Evolutionary conservation across 2,888 invertebrate genomes (phyloP), one percentile per base, ranked within the genome.

Genomic region (Ephialtes manifestator): DNA sequence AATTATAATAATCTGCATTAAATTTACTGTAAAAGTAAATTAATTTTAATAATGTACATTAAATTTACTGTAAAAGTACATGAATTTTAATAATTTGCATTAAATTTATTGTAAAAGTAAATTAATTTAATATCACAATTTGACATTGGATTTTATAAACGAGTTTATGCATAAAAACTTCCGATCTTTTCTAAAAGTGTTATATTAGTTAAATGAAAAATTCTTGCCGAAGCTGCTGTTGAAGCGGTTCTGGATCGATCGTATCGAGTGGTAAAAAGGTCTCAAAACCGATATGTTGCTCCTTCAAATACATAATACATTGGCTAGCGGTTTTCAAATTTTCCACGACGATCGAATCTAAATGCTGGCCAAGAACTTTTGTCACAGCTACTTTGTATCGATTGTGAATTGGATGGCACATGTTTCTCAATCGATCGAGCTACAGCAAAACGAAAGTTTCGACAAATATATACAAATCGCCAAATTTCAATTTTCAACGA

Each of bases 341-440:
- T 94, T 99, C 99, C 39, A 99, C 99, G 18, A 99, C 98, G 91
- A 99, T 99, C 77, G 99, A 98, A 93, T 99, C 98, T 98, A 99
- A 99, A 94, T 98, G 98, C 95, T 98, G 98, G 82, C 99, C 99
- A 87, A 99, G 95, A 53, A 99, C 98, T 94, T 99, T 99, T 0
- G 98, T 98, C 91, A 99, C 97, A 71, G 99, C 98, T 83, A 99
- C 97, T 94, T 99, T 98, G 95, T 99, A 99, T 24, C 98, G 96
- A 94, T 98, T 98, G 95, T 99, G 99, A 48, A 98, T 98, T 4
- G 99, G 99, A 94, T 99, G 98, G 94, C 99, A 99, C 96, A 99
- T 97, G 95, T 99, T 98, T 89, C 98, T 97, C 96, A 99, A 97
- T 68, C 99, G 96, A 93, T 99, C 99, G 94, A 97, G 98, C 97